Evolutionary conservation across 2,797 vertebrate species (phyloP).

Genomic region (Syngnathus rostellatus): DNA sequence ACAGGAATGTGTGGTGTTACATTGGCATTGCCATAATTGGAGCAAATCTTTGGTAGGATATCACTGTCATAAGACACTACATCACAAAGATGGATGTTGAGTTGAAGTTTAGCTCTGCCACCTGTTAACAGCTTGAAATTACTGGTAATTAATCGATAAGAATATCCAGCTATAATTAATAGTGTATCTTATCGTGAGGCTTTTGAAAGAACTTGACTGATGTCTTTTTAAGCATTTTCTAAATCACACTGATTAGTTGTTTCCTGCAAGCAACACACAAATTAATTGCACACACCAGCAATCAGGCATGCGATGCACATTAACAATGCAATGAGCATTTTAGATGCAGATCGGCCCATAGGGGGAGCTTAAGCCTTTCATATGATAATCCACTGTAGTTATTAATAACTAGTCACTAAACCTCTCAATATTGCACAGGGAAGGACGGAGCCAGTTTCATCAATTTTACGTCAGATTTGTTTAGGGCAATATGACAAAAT

Average conservation of each 20-base stretch:
- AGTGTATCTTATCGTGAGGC: constrained; percentile 8
- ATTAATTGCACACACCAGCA: neutral
- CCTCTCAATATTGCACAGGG: constrained; percentile 10
- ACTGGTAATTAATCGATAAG: constrained; percentile 10
- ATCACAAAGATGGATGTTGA: constrained; percentile 16
- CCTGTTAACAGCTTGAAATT: constrained; percentile 22
- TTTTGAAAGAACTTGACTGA: constrained; percentile 18
- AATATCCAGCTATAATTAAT: constrained; percentile 27
- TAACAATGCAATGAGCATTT: constrained; percentile 15
- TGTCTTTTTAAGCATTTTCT: constrained; percentile 1
- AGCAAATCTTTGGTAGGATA: constrained; percentile 28
- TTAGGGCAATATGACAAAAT: neutral
- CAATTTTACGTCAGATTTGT: neutral
- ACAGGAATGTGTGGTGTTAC: constrained; percentile 47
- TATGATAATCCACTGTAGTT: constrained; percentile 15
- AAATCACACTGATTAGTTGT: constrained; percentile 1
- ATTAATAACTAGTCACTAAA: constrained; percentile 27
- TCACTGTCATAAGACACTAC: constrained; percentile 23
- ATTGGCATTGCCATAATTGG: constrained; percentile 35
- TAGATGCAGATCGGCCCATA: constrained; percentile 12
- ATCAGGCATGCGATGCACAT: constrained; percentile 6
- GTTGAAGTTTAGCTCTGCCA: neutral
- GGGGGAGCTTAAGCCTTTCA: constrained; percentile 9
- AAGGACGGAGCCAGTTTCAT: neutral
- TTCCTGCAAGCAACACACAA: constrained; percentile 1